A percentile compares a stretch with the other conserved stretches of the same genome.
phyloP scores from a whole-genome alignment of 1,140 invertebrate species.

The Musca vetustissima region DNA sequence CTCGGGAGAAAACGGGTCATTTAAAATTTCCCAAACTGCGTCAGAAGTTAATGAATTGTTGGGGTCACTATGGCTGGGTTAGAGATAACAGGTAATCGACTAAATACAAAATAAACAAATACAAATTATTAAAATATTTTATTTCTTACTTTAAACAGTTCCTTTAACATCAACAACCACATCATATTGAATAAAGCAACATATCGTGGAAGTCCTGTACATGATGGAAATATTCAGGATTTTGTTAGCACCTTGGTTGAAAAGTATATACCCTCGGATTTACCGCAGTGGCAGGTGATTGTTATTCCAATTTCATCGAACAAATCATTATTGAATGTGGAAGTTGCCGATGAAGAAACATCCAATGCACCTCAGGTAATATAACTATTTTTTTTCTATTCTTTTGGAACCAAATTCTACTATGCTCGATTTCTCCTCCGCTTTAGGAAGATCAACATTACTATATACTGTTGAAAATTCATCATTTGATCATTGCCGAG shows the following conservation, averaged over 20 bases:
- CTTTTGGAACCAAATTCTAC: neutral
- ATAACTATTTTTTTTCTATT: neutral
- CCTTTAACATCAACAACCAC: slow-evolving; percentile 74
- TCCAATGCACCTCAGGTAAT: neutral
- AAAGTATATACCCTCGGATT: slow-evolving; percentile 68
- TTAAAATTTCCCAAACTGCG: slow-evolving; percentile 64
- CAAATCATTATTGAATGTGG: neutral
- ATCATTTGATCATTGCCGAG: slow-evolving; percentile 72
- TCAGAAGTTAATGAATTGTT: slow-evolving; percentile 63
- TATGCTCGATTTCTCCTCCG: neutral
- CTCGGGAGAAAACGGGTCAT: slow-evolving; percentile 61
- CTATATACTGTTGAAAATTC: slow-evolving; percentile 72
- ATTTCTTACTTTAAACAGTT: slow-evolving; percentile 37
- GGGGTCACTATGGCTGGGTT: slow-evolving; percentile 71
- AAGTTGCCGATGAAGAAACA: neutral
- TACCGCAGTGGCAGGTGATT: slow-evolving; percentile 80
- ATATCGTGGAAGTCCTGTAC: slow-evolving; percentile 68
- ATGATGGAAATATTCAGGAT: slow-evolving; percentile 75
- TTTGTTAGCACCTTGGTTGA: slow-evolving; percentile 77
- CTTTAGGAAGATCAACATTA: slow-evolving; percentile 60
- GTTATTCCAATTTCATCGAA: slow-evolving; percentile 61
- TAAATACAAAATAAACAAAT: slow-evolving; percentile 4
- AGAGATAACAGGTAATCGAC: slow-evolving; percentile 45
- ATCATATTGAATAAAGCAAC: slow-evolving; percentile 63
- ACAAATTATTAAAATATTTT: no score